Conservation (phyloP, 2,797 vertebrate species). For the Lerista edwardsae region DNA sequence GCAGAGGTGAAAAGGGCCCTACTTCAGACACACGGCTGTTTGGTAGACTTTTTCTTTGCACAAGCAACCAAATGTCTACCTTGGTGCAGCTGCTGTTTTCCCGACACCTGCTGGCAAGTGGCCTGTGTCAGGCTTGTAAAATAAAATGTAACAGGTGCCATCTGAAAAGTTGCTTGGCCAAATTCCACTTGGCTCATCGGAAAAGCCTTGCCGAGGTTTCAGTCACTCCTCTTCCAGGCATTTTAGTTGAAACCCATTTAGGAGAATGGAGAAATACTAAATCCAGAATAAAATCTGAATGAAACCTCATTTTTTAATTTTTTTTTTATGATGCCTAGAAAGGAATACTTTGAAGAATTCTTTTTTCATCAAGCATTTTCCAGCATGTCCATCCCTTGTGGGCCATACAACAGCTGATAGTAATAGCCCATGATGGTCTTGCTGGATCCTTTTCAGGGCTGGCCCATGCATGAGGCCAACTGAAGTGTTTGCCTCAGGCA, state of each 20-base stretch:
- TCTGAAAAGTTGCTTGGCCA: slow-evolving; percentile 8
- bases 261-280: neutral
- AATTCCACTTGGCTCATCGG: neutral
- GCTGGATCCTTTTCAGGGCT: too few relatives aligned
- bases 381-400: neutral
- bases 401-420: too few relatives aligned
- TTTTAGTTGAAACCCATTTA: neutral
- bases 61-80: neutral
- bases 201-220: neutral
- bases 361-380: neutral
- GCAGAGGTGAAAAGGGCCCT: neutral
- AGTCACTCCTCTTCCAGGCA: neutral
- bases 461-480: too few relatives aligned
- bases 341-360: neutral
- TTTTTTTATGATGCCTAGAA: neutral
- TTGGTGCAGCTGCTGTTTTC: neutral
- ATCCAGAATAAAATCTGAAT: neutral
- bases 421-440: too few relatives aligned
- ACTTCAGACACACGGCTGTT: neutral
- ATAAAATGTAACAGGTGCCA: neutral
- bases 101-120: neutral
- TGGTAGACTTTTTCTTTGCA: neutral
- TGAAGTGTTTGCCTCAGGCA: too few relatives aligned
- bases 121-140: slow-evolving; percentile 4
- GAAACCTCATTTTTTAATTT: neutral